Percentiles rank a stretch among this genome's conserved stretches.
phyloP scores from a whole-genome alignment of 2,888 invertebrate genomes.

The Lasioglossum villosulum region DNA sequence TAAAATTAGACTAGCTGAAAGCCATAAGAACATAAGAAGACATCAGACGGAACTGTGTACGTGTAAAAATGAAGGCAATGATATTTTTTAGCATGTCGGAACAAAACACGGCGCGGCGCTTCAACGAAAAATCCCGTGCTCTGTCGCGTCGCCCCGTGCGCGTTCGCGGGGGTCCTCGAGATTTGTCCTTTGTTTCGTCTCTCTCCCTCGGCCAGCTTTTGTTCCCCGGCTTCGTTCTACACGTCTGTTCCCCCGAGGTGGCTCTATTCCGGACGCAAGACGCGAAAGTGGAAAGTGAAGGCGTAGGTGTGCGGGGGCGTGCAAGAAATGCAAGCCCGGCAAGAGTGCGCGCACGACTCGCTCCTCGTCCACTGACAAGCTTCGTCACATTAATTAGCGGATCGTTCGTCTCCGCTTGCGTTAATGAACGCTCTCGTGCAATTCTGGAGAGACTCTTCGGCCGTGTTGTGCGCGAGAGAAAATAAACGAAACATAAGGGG shows the following conservation, averaged over 20 bases:
- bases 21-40: neutral
- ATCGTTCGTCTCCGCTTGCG: constrained; percentile 66
- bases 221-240: neutral
- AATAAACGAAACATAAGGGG: constrained; percentile 57
- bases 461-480: constrained; percentile 57
- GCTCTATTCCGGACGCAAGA: constrained; percentile 18
- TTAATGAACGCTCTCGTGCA: constrained; percentile 71
- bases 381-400: constrained; percentile 75
- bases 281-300: constrained; percentile 31
- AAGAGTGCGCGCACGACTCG: constrained; percentile 46
- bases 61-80: neutral
- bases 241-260: neutral
- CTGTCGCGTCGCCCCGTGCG: neutral
- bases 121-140: neutral
- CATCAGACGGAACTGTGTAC: neutral
- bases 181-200: neutral
- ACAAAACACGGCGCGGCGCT: neutral
- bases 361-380: constrained; percentile 67
- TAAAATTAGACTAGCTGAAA: neutral
- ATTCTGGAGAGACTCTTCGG: constrained; percentile 51
- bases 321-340: constrained; percentile 45
- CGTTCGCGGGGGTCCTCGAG: neutral
- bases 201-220: constrained; percentile 14
- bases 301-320: constrained; percentile 1
- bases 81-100: neutral